A percentile compares a stretch with the other conserved stretches of the same genome.
These are phyloP conservation scores for Hyposoter dolosus DNA, from an alignment of 2,888 invertebrate species.

Conservation along the genomic window DNA sequence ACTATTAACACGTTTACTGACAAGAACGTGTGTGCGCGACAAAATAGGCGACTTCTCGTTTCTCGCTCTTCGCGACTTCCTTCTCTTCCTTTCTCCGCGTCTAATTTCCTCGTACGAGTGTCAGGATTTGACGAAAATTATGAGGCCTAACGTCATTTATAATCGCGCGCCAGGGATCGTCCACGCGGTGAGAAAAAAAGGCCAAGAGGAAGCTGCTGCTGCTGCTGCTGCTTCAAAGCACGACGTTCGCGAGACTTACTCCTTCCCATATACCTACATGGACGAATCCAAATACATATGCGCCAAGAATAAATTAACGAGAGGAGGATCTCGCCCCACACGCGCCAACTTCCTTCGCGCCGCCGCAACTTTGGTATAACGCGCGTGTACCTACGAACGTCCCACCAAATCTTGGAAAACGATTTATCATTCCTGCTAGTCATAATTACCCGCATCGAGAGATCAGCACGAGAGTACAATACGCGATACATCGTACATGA, in stretches of 20 bases:
- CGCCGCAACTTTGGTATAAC: constrained; percentile 65
- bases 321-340: constrained; percentile 65
- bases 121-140: constrained; percentile 74
- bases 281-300: constrained; percentile 23
- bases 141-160: constrained; percentile 79
- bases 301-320: constrained; percentile 69
- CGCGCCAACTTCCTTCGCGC: constrained; percentile 65
- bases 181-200: constrained; percentile 46
- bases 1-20: constrained; percentile 58
- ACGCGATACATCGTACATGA: constrained; percentile 32
- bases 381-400: constrained; percentile 69
- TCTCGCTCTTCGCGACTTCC: background rate
- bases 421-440: constrained; percentile 78
- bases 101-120: constrained; percentile 37
- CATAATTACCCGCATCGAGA: constrained; percentile 75
- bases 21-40: constrained; percentile 28
- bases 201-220: constrained; percentile 27
- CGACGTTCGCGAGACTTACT: constrained; percentile 51
- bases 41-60: constrained; percentile 23
- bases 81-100: constrained; percentile 59
- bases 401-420: constrained; percentile 77
- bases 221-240: background rate
- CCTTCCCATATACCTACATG: constrained; percentile 12
- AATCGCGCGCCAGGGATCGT: constrained; percentile 67
- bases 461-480: constrained; percentile 56